Percentiles rank a stretch among this genome's conserved stretches.
Conservation (phyloP, 2,797 vertebrate genomes). For the Anomalospiza imberbis region DNA sequence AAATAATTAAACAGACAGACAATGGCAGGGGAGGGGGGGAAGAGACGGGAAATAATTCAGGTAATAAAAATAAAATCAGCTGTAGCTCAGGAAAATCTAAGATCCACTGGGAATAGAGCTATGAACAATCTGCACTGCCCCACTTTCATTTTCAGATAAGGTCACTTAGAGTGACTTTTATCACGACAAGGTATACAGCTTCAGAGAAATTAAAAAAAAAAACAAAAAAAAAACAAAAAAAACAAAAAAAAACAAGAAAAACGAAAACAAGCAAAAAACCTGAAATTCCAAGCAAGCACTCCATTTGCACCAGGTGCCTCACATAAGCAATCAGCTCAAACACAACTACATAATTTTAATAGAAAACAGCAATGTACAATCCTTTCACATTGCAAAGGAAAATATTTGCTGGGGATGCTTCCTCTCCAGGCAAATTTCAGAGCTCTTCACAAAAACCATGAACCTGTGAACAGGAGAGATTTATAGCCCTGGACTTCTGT, state of each 20-base stretch:
- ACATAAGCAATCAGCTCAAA: fast-evolving
- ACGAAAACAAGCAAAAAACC: not conserved
- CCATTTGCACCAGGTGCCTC: not conserved
- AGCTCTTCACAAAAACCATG: not conserved
- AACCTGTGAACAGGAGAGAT: fast-evolving
- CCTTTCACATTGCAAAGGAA: not conserved
- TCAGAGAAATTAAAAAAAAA: not conserved
- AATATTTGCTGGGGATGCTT: not conserved
- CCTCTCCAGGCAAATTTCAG: not conserved
- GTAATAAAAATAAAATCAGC: not conserved
- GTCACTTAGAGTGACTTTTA: not conserved
- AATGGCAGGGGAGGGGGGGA: too few species aligned
- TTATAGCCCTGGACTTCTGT: not conserved
- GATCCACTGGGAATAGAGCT: not conserved
- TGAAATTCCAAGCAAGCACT: not conserved
- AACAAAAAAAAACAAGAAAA: too few species aligned
- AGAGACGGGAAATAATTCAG: not conserved
- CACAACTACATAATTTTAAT: fast-evolving
- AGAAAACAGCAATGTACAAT: not conserved
- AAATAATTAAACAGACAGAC: not conserved
- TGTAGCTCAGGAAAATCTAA: not conserved
- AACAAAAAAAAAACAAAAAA: too few species aligned
- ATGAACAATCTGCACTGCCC: not conserved
- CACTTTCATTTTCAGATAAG: not conserved
- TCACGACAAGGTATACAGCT: not conserved